Evolutionary conservation across 2,797 vertebrate species (phyloP), one percentile per base, ranked within the genome.

Genomic region (Hoplostethus mediterraneus): DNA sequence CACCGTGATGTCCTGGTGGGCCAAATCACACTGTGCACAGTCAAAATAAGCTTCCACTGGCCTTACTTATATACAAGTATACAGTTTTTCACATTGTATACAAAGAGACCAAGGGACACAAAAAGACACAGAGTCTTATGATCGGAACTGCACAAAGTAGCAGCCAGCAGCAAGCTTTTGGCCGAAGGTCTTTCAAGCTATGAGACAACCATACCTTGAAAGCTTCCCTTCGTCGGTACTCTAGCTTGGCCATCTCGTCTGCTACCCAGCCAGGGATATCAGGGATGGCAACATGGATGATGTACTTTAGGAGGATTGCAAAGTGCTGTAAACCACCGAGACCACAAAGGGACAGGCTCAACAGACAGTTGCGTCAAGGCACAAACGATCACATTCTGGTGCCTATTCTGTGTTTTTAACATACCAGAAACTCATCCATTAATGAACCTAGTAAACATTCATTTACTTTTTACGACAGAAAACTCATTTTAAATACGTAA

Each of bases 251-350:
- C 95, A 96, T 96, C 85, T 96, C 94, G 68, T 97, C 96, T 0
- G 95, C 95, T 51, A 97, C 96, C 96, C 96, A 97, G 77, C 94
- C 93, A 0, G 96, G 96, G 74, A 96, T 94, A 80, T 97, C 95
- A 0, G 96, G 96, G 70, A 97, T 95, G 71, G 95, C 94, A 72
- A 95, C 94, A 13, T 97, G 95, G 90, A 97, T 96, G 53, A 96
- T 12, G 77, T 96, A 97, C 87, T 97, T 97, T 70, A 97, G 91
- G 12, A 97, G 84, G 58, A 97, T 85, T 8, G 95, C 96, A 9
- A 97, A 96, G 85, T 97, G 96, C 96, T 97, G 84, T 0, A 40
- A 90, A 90, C 84, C 88, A 78, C 54, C 56, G 25, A 90, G 71
- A 89, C 75, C 81, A 90, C 84, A 91, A 49, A 87, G 79, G 87